Evolutionary conservation across 2,113 vertebrate species (phyloP), one percentile per base, ranked within the genome.

Genomic region (Phrynosoma blainvillii): DNA sequence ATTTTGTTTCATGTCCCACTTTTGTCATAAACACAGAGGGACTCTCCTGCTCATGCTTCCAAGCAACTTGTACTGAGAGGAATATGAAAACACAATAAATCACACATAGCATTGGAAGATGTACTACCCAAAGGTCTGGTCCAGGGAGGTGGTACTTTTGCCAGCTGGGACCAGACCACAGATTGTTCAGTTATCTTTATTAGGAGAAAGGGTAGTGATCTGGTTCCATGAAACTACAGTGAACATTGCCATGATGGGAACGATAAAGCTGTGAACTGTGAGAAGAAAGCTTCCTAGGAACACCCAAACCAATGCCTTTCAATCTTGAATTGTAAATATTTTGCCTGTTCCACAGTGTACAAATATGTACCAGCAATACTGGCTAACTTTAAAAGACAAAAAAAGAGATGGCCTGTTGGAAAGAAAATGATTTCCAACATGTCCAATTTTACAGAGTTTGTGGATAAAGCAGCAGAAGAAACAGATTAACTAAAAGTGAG

Each of bases 341-440:
- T 70, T n/a, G 8, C 70, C 73, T 66, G 11, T 2, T 0, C 20
- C 18, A 56, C 3, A 7, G 54, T 42, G 32, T 13, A 77, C 36
- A 68, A 32, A 14, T 36, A 0, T 73, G 77, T 12, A 14, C 18
- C 3, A 0, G 36, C 32, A 54, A 86, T 0, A n/a, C 47, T 47
- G 47, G 47, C 47, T 16, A 13, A 5, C 10, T 3, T 23, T 21
- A 47, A 47, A 7, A 47, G 47, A 47, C 47, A 7, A 6, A 47
- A 47, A 47, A 47, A 47, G 5, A 47, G 47, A 47, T 47, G 47
- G 5, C 47, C 5, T 47, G 47, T 47, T 47, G 75, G 32, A 5
- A 82, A 59, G 62, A 2, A n/a, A n/a, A 0, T 1, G 0, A 4
- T 52, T 30, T 73, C 27, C 73, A 21, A 80, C 7, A 0, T 1